Evolutionary conservation across 1,140 invertebrate species (phyloP).

Genomic region (Pollicipes pollicipes): DNA sequence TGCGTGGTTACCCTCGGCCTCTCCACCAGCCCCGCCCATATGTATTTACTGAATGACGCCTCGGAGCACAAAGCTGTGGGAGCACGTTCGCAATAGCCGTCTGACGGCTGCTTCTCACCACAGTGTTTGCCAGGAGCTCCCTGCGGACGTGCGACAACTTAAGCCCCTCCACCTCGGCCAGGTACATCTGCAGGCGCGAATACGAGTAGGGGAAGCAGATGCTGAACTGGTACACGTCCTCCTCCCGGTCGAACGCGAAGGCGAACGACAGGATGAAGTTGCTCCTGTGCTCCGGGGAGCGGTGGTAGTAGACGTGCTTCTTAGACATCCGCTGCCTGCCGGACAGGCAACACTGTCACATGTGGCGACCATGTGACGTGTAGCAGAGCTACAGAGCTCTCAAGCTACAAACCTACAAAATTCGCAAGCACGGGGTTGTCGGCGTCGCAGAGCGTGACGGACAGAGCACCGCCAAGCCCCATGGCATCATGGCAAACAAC

Average conservation of each 20-base stretch:
- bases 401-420: no score
- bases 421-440: no score
- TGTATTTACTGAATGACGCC: background rate
- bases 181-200: slow-evolving; percentile 63
- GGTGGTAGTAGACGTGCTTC: slow-evolving; percentile 80
- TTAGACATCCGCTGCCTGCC: slow-evolving; percentile 63
- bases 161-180: slow-evolving; percentile 51
- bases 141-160: slow-evolving; percentile 40
- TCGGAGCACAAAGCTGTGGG: no score
- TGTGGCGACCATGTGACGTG: no score
- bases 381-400: no score
- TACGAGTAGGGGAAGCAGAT: slow-evolving; percentile 89
- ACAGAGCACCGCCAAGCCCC: no score
- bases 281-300: slow-evolving; percentile 69
- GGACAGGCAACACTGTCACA: slow-evolving; percentile 7
- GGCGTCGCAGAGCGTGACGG: no score
- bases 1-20: no score
- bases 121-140: slow-evolving; percentile 46
- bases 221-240: slow-evolving; percentile 82
- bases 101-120: slow-evolving; percentile 36
- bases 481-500: no score
- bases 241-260: slow-evolving; percentile 82
- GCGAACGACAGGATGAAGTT: slow-evolving; percentile 86
- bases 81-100: no score
- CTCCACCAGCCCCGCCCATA: background rate